A percentile compares a stretch with the other conserved stretches of the same genome.
phyloP scores from a whole-genome alignment of 2,113 vertebrate genomes.

The Pandion haliaetus region DNA sequence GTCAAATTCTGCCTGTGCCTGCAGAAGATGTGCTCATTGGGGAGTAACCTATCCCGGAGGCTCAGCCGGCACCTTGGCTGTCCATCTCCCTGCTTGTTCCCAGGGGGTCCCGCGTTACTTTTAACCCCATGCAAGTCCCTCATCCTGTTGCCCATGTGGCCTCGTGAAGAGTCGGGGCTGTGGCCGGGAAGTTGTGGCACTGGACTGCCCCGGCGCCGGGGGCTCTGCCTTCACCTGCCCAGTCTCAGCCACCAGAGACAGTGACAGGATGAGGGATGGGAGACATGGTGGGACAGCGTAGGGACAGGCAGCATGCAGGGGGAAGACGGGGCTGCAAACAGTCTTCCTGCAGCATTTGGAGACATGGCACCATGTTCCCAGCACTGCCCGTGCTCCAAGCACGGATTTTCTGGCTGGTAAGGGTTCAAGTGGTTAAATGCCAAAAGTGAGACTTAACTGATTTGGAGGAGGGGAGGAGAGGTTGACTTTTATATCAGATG shows the following conservation, averaged over 20 bases:
- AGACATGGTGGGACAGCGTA: neutral
- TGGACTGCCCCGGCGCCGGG: neutral
- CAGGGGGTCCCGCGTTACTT: neutral
- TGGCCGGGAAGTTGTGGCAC: neutral
- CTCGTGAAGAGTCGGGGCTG: neutral
- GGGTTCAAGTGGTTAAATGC: neutral
- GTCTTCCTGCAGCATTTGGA: neutral
- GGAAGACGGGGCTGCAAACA: neutral
- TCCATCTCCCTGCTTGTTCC: neutral
- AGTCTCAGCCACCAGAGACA: neutral
- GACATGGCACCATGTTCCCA: accelerated
- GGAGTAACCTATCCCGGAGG: neutral
- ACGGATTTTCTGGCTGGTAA: neutral
- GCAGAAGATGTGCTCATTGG: neutral
- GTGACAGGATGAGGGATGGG: neutral
- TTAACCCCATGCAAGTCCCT: neutral
- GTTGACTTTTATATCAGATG: neutral
- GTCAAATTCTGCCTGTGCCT: neutral
- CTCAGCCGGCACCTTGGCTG: neutral
- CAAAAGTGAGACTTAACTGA: neutral
- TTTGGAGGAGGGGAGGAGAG: neutral
- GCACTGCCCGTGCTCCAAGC: accelerated
- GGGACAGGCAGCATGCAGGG: neutral
- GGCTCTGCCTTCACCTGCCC: neutral
- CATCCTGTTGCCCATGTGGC: neutral